These are phyloP conservation scores for Chaetodon trifasciatus DNA, from an alignment of 2,797 vertebrate species.

Conservation along the genomic window DNA sequence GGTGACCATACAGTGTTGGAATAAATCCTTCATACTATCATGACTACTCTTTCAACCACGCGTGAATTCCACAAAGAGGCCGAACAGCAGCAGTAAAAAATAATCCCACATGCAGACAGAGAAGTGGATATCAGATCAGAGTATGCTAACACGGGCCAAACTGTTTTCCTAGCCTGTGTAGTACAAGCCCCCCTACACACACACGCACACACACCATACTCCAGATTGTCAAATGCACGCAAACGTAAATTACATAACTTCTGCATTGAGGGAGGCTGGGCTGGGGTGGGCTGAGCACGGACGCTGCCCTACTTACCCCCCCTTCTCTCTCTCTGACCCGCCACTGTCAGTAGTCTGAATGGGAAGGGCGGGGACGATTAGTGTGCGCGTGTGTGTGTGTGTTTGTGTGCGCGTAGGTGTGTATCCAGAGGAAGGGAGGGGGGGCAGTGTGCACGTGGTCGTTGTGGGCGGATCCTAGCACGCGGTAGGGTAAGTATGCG, in stretches of 20 bases:
- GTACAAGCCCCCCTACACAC: constrained; percentile 4
- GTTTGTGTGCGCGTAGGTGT: constrained; percentile 29
- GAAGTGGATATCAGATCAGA: neutral
- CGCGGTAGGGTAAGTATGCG: constrained; percentile 80
- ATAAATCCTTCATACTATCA: neutral
- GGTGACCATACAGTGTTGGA: no score
- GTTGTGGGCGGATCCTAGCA: constrained; percentile 78
- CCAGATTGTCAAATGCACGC: constrained; percentile 64
- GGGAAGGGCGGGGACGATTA: constrained; percentile 65
- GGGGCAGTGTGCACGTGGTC: constrained; percentile 85
- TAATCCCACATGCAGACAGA: neutral
- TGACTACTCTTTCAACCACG: neutral
- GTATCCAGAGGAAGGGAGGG: constrained; percentile 32
- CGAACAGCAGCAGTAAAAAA: neutral
- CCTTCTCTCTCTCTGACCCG: constrained; percentile 64
- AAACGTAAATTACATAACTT: constrained; percentile 83
- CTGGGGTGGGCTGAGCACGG: constrained; percentile 35
- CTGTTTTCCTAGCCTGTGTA: constrained; percentile 7
- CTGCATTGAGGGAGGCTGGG: constrained; percentile 61
- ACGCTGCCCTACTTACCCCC: constrained; percentile 75
- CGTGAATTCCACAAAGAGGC: neutral
- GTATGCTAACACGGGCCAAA: neutral
- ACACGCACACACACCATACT: constrained; percentile 41
- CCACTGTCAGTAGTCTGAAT: constrained; percentile 72
- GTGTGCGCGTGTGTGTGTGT: constrained; percentile 10